Base-by-base conservation (phyloP, 2,113 vertebrate genomes). In the Fulmarus glacialis region DNA sequence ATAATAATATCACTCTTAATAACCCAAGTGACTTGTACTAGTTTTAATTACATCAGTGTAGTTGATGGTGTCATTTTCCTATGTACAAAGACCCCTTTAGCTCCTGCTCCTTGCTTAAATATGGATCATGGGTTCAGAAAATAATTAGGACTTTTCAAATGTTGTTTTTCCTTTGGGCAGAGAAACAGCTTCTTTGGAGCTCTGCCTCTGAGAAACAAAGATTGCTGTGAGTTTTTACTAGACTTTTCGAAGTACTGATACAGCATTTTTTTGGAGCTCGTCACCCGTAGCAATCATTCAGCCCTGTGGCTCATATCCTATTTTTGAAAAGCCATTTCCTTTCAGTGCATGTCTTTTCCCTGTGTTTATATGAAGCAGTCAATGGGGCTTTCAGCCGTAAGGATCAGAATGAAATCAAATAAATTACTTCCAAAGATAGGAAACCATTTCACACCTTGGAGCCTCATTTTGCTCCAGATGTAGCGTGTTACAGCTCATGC, bases 321-420 rank as follows among this genome's bases (percentile, higher is more conserved):
- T 52, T 95, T 97, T 84, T 62, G 38, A 87, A 93, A 95, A 97
- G 40, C 74, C 86, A 60, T 90, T 96, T 97, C 78, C 72, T 96
- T 80, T 90, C 1, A 1, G 30, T 73, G 29, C 72, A 7, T 52
- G 9, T 75, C 81, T 90, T 75, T 63, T 36, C 85, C 66, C 62
- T 63, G 52, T 92, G 66, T 92, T 95, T 87, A 62, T 87, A 8
- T 55, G 82, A 89, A 88, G 55, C 71, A 89, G 78, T 83, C 91
- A 71, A 58, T 67, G 77, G 52, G 45, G 50, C 82, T 96, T 96
- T 96, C 82, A 90, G 66, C 89, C 3, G 0, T 68, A 27, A 95
- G 92, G 70, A 81, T 96, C 80, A 87, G 82, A 92, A 79, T 66
- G 56, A 95, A 95, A 97, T 97, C 89, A 95, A 60, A 95, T 89